A percentile compares a stretch with the other conserved stretches of the same genome.
Conservation (phyloP, 2,888 invertebrate genomes). For the Cephus pulcher region DNA sequence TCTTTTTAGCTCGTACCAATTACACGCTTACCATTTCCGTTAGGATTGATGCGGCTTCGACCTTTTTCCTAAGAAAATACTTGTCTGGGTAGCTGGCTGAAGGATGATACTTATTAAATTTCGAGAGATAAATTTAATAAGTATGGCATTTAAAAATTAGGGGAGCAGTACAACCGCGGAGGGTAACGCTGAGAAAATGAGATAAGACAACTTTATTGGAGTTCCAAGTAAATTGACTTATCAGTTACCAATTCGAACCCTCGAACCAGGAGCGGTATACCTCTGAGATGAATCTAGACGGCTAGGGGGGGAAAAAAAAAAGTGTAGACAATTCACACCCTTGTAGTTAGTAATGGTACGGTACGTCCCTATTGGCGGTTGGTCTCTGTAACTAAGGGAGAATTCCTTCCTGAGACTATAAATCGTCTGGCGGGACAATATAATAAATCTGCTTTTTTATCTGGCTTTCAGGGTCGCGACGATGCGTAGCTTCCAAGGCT, state of each 20-base stretch:
- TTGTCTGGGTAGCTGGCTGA: neutral
- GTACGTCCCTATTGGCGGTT: neutral
- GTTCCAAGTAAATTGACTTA: neutral
- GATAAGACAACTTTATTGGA: neutral
- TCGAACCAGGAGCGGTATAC: neutral
- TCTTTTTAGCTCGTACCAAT: neutral
- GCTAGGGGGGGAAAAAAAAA: neutral
- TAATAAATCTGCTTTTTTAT: conserved; percentile 1
- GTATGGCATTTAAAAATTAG: neutral
- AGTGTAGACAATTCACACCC: neutral
- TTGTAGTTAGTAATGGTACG: neutral
- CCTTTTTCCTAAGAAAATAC: neutral
- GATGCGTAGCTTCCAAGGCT: conserved; percentile 26
- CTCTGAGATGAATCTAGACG: neutral
- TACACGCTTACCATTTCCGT: neutral
- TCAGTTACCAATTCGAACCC: neutral
- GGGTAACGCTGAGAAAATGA: neutral
- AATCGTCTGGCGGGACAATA: neutral
- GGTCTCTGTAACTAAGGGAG: neutral
- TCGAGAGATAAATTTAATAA: neutral
- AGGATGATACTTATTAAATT: neutral
- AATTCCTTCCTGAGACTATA: neutral
- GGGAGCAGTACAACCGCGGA: neutral
- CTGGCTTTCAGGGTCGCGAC: conserved; percentile 16
- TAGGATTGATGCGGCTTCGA: neutral